These are phyloP conservation scores for Cuniculus paca DNA, from an alignment of 2,797 vertebrate species.

Conservation along the genomic window DNA sequence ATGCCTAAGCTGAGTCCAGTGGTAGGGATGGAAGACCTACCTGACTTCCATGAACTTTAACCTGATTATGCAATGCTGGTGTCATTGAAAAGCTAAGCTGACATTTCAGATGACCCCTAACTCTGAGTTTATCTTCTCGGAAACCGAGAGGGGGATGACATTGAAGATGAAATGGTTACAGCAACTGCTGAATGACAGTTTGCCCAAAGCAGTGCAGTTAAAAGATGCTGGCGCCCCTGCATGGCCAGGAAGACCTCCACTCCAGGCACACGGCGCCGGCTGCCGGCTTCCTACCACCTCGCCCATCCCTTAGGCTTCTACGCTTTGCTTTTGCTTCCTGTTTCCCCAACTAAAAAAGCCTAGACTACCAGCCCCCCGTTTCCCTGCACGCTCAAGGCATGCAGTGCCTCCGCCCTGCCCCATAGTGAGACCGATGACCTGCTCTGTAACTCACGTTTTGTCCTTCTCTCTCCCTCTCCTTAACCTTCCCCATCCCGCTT, in stretches of 20 bases:
- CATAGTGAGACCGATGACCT: constrained; percentile 92
- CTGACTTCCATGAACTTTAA: constrained; percentile 64
- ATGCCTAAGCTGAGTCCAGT: constrained; percentile 59
- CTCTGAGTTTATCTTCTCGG: constrained; percentile 57
- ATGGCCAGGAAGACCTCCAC: constrained; percentile 75
- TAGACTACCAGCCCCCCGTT: constrained; percentile 54
- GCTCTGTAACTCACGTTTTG: constrained; percentile 94
- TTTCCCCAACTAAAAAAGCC: constrained; percentile 75
- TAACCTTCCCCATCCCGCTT: constrained; percentile 92
- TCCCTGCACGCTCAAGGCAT: constrained; percentile 87
- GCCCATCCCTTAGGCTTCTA: constrained; percentile 85
- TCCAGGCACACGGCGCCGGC: constrained; percentile 31
- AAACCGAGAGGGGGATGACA: constrained; percentile 52
- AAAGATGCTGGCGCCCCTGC: constrained; percentile 65
- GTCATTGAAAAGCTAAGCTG: constrained; percentile 59
- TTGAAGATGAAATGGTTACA: constrained; percentile 62
- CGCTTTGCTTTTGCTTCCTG: constrained; percentile 88
- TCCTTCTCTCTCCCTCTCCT: constrained; percentile 97
- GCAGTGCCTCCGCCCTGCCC: constrained; percentile 88
- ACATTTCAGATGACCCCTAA: constrained; percentile 23
- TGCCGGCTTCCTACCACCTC: constrained; percentile 47
- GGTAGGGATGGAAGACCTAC: constrained; percentile 49
- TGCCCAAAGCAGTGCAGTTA: constrained; percentile 68
- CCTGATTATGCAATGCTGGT: not conserved
- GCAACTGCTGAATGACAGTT: constrained; percentile 71